Percentiles rank a stretch among this genome's conserved stretches.
phyloP scores from a whole-genome alignment of 92 coral and sea anemone genomes.

The Umimayanthus chanpuru region DNA sequence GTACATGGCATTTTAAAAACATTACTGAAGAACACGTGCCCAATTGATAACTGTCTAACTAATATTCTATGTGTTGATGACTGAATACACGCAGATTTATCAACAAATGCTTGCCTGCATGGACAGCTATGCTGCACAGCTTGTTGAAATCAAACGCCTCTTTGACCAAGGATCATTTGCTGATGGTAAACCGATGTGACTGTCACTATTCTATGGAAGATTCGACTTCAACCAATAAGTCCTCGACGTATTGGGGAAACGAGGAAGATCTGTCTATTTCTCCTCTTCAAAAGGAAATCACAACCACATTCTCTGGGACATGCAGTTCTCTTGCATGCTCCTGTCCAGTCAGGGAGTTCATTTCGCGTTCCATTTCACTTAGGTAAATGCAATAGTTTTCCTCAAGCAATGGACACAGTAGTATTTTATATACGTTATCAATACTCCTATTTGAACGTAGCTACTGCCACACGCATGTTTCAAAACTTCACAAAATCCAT shows the following conservation, averaged over 20 bases:
- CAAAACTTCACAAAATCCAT: no score
- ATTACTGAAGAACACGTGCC: constrained; percentile 5
- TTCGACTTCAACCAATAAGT: constrained; percentile 21
- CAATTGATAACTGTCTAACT: constrained; percentile 59
- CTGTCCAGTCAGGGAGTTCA: no score
- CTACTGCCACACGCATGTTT: no score
- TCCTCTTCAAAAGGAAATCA: background rate
- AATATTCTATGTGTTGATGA: constrained; percentile 48
- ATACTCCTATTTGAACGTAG: no score
- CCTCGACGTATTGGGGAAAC: constrained; percentile 33
- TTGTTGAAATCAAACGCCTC: constrained; percentile 24
- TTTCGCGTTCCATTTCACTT: no score
- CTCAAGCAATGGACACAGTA: no score
- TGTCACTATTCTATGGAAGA: constrained; percentile 29
- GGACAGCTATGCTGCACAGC: constrained; percentile 34
- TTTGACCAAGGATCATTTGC: constrained; percentile 32
- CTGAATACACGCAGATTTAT: background rate
- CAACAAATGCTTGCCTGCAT: constrained; percentile 25
- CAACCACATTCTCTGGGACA: no score
- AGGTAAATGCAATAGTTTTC: no score
- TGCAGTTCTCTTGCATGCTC: no score
- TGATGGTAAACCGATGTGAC: constrained; percentile 35
- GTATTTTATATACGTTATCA: no score
- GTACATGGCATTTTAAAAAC: no score
- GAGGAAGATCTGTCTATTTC: constrained; percentile 41